phyloP scores from a whole-genome alignment of 2,888 invertebrate species.

The Lepidocyrtinus sp. region DNA sequence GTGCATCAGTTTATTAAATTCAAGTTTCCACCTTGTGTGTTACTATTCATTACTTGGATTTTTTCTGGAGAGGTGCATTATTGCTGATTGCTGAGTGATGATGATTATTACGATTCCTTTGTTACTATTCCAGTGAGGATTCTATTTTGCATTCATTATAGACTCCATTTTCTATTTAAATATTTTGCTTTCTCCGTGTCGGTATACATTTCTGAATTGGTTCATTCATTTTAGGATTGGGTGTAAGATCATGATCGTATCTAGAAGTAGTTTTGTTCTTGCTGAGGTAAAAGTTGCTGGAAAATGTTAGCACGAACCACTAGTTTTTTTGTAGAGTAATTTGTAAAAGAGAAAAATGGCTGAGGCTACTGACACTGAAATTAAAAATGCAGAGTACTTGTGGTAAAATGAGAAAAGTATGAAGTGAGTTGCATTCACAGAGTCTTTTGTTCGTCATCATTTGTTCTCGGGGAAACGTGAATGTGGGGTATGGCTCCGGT shows the following conservation, averaged over 20 bases:
- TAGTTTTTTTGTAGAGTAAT: background rate
- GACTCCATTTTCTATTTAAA: background rate
- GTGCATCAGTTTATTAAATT: background rate
- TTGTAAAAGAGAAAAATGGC: conserved; percentile 11
- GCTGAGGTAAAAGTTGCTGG: background rate
- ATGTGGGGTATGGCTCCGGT: background rate
- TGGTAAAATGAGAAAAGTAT: background rate
- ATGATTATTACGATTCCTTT: background rate
- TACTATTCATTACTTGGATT: background rate
- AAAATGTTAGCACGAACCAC: background rate
- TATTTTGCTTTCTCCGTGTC: background rate
- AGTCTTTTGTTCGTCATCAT: conserved; percentile 28
- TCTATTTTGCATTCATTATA: background rate
- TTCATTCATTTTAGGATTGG: background rate
- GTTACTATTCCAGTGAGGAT: background rate
- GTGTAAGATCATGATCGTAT: background rate
- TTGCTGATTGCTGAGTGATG: background rate
- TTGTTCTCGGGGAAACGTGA: background rate
- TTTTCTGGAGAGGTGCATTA: background rate
- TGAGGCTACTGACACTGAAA: conserved; percentile 38
- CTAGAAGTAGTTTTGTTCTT: background rate
- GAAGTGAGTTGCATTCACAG: conserved; percentile 1
- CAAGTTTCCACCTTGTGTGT: background rate
- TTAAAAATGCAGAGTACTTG: conserved; percentile 26
- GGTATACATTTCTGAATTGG: background rate